These are phyloP conservation scores for Peromyscus eremicus DNA, from an alignment of 2,797 vertebrate species.

Conservation along the genomic window DNA sequence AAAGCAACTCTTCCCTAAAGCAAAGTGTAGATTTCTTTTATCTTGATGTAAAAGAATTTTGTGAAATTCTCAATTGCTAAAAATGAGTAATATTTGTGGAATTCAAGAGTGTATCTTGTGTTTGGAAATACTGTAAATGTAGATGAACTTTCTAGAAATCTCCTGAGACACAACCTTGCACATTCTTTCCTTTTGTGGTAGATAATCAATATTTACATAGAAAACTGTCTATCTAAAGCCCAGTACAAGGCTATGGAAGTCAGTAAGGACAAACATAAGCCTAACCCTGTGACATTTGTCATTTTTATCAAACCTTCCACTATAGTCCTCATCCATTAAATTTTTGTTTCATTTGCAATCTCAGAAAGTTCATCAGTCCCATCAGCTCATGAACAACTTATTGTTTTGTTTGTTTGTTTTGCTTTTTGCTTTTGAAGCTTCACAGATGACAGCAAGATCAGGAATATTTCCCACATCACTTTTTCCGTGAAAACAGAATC, in stretches of 20 bases:
- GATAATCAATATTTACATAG: background rate
- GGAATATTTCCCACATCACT: too few relatives aligned
- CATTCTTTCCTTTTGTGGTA: background rate
- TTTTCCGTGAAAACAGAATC: too few relatives aligned
- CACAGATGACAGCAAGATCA: too few relatives aligned
- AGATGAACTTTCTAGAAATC: background rate
- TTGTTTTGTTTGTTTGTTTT: background rate
- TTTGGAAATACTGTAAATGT: background rate
- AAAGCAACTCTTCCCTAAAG: background rate
- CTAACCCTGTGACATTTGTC: background rate
- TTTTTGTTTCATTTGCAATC: background rate
- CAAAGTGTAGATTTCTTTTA: background rate
- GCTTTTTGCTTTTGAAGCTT: too few relatives aligned
- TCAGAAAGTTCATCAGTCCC: background rate
- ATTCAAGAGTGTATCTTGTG: too few relatives aligned
- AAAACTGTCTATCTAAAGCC: background rate
- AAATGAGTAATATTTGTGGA: background rate
- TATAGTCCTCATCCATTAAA: background rate
- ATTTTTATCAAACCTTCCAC: background rate
- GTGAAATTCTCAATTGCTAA: background rate
- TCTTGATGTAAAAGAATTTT: background rate
- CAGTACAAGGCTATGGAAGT: background rate
- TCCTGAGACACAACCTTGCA: background rate
- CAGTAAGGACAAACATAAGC: background rate
- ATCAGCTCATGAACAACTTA: background rate